phyloP scores from a whole-genome alignment of 1,140 invertebrate genomes.

The Neodiprion virginianus region DNA sequence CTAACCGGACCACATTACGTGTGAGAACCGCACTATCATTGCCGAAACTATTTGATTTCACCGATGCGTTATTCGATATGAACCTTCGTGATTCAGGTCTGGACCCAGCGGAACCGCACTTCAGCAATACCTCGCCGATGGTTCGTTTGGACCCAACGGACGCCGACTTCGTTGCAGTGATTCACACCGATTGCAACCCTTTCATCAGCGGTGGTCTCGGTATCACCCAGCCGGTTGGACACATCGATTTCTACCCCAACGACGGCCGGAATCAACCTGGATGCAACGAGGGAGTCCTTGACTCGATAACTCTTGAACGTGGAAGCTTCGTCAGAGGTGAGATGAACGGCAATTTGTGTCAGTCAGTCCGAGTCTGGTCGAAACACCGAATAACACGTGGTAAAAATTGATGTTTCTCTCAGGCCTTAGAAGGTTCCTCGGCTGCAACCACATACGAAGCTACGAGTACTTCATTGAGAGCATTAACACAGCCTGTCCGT shows the following conservation, averaged over 20 bases:
- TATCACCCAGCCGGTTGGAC: conserved; percentile 80
- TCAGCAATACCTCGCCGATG: conserved; percentile 80
- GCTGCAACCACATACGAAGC: conserved; percentile 86
- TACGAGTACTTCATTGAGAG: conserved; percentile 88
- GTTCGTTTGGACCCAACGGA: conserved; percentile 86
- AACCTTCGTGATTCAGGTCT: conserved; percentile 65
- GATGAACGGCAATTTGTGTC: background rate
- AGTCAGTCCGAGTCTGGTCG: conserved; percentile 3
- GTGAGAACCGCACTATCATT: conserved; percentile 24
- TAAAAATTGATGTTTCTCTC: conserved; percentile 38
- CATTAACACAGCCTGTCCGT: conserved; percentile 77
- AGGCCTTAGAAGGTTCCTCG: conserved; percentile 77
- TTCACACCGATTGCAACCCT: conserved; percentile 86
- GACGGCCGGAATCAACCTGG: conserved; percentile 86
- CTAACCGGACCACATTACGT: conserved; percentile 7
- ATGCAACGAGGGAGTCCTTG: conserved; percentile 75
- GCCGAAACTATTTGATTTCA: conserved; percentile 26
- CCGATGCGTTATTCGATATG: too few species aligned
- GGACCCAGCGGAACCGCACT: conserved; percentile 93
- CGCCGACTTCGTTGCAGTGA: conserved; percentile 84
- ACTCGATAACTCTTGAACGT: conserved; percentile 71
- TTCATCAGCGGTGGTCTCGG: conserved; percentile 83
- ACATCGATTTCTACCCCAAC: conserved; percentile 92
- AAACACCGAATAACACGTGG: background rate
- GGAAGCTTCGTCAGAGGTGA: conserved; percentile 69